Base-by-base conservation (phyloP, 2,888 invertebrate genomes). In the Ophion costatus region DNA sequence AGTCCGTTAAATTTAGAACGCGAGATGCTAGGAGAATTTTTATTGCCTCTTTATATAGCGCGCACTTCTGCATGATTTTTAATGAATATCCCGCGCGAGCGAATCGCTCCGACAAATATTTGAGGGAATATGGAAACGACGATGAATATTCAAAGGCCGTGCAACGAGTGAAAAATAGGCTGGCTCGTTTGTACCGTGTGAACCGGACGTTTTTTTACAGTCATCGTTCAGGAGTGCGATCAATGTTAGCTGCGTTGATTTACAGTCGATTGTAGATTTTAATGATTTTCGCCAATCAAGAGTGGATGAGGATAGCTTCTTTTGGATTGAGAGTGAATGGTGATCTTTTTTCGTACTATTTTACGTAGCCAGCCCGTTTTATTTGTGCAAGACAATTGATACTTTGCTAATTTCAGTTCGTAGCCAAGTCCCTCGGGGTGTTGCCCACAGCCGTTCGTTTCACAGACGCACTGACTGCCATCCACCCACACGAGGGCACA, bases 1-100 rank as follows among this genome's bases (percentile, higher is more conserved):
- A 14, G 14, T 61, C 42, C 24, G 22, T 74, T 57, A 45, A 45
- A 61, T 61, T 61, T 74, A n/a, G 22, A 45, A 22, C n/a, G 17
- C 42, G 42, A 24, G 45, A 69, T 70, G 10, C 56, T 56, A 20
- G 33, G 9, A 33, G n/a, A 57, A 70, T 57, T 70, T 70, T 70
- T 70, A 70, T 70, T 57, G 11, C n/a, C 6, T 29, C 70, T 22
- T 69, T 69, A 14, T 24, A 69, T 45, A 51, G 17, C 22, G 11
- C 17, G 22, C 38, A 17, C 38, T 14, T 11, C 29, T 38, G 10
- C 38, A 42, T 45, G 45, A 67, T 45, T 45, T 67, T 22, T 10
- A 45, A 45, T 20, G 67, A 45, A 45, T 22, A 45, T 67, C 17
- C 33, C 29, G 63, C 63, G 20, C 42, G 11, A 9, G 38, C 45